phyloP scores from a whole-genome alignment of 2,113 vertebrate species.

The Peromyscus maniculatus region DNA sequence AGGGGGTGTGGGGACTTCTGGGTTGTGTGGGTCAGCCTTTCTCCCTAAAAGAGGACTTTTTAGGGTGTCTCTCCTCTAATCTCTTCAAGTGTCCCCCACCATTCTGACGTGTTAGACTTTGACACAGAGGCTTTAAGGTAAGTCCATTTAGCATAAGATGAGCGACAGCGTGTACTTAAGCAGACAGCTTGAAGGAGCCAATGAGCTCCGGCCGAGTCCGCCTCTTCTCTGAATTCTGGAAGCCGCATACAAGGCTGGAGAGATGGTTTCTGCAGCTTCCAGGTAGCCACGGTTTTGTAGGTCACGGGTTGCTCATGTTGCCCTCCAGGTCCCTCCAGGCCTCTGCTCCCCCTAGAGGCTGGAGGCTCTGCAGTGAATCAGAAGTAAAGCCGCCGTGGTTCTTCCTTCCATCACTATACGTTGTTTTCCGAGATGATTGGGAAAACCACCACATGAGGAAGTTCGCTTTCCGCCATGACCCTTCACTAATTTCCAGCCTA shows the following conservation, averaged over 20 bases:
- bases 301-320: neutral
- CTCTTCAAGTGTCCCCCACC: neutral
- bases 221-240: neutral
- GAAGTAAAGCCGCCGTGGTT: neutral
- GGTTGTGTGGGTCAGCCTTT: neutral
- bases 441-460: neutral
- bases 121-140: accelerated
- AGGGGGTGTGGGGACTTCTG: neutral
- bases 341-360: neutral
- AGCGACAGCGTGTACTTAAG: neutral
- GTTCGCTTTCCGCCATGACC: conserved; percentile 19
- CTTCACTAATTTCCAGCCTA: conserved; percentile 14
- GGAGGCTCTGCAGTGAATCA: neutral
- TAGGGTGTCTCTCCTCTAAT: neutral
- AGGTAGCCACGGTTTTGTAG: neutral
- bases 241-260: neutral
- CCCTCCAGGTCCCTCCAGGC: neutral
- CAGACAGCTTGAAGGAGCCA: neutral
- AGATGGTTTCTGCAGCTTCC: neutral
- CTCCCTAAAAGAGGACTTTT: neutral
- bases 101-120: neutral
- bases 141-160: neutral
- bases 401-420: accelerated
- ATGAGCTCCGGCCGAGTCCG: neutral
- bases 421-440: conserved; percentile 21